These are phyloP conservation scores for Rotaria macrura DNA, from an alignment of 2,888 invertebrate species.

Conservation along the genomic window DNA sequence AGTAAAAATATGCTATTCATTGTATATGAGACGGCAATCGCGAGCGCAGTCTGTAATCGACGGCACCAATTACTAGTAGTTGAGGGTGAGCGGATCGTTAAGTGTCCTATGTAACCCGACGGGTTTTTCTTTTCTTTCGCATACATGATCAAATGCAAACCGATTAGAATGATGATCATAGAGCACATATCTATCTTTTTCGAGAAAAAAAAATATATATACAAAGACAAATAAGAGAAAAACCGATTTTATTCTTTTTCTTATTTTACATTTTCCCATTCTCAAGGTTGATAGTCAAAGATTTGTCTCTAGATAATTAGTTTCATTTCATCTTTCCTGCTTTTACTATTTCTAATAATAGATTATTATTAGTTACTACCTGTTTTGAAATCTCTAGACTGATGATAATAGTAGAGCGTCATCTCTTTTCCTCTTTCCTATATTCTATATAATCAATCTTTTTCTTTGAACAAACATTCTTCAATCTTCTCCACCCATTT, in stretches of 20 bases:
- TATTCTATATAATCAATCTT: not conserved
- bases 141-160: not conserved
- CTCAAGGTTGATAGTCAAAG: not conserved
- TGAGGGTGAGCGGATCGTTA: not conserved
- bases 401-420: not conserved
- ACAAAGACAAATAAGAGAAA: too few relatives aligned
- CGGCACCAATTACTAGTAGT: conserved; percentile 2
- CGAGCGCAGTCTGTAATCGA: not conserved
- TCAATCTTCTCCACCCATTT: not conserved
- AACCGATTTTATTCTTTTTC: not conserved
- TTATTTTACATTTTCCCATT: not conserved
- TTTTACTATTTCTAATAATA: not conserved
- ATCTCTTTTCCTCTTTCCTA: not conserved
- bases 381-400: not conserved
- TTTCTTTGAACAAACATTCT: not conserved
- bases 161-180: not conserved
- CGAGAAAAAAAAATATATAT: too few relatives aligned
- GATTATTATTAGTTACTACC: not conserved
- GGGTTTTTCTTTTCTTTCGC: not conserved
- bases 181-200: not conserved
- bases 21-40: not conserved
- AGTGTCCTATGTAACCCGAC: not conserved
- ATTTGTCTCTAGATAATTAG: not conserved
- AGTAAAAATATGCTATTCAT: not conserved
- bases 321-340: not conserved